Evolutionary conservation across 2,113 vertebrate species (phyloP).

Genomic region (Pollimyrus isidori): DNA sequence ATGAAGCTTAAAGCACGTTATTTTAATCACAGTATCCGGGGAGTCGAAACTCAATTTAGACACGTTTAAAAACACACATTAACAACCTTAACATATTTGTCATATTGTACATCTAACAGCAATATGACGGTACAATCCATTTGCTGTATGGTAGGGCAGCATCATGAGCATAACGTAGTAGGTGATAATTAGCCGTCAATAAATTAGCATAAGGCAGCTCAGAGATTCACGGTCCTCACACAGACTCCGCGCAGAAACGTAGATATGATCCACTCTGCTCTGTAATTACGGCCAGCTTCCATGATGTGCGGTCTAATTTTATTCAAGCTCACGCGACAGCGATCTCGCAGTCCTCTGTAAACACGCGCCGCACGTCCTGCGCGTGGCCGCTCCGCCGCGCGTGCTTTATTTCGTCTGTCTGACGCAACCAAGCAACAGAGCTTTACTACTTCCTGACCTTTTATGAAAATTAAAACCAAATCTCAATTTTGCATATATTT

Average conservation of each 20-base stretch:
- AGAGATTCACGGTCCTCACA: constrained; percentile 6
- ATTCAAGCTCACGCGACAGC: not conserved
- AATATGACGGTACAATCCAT: not conserved
- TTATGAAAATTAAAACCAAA: not conserved
- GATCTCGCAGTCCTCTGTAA: not conserved
- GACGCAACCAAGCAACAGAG: not conserved
- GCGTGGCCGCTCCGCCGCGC: not conserved
- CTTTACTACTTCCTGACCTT: not conserved
- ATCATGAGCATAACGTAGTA: constrained; percentile 20
- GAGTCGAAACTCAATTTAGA: constrained; percentile 21
- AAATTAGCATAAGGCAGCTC: constrained; percentile 23
- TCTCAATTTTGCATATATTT: not conserved
- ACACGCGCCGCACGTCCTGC: not conserved
- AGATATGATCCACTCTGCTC: not conserved
- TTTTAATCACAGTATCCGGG: not conserved
- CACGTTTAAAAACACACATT: constrained; percentile 20
- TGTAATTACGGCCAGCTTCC: not conserved
- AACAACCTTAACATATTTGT: constrained; percentile 7
- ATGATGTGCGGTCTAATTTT: not conserved
- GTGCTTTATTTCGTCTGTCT: not conserved
- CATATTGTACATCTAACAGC: constrained; percentile 18
- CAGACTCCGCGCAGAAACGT: not conserved
- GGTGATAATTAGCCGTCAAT: constrained; percentile 33
- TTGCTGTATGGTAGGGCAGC: not conserved
- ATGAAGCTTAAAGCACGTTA: not conserved